A percentile compares a stretch with the other conserved stretches of the same genome.
phyloP scores from a whole-genome alignment of 1,140 invertebrate species.

The Cherax destructor region DNA sequence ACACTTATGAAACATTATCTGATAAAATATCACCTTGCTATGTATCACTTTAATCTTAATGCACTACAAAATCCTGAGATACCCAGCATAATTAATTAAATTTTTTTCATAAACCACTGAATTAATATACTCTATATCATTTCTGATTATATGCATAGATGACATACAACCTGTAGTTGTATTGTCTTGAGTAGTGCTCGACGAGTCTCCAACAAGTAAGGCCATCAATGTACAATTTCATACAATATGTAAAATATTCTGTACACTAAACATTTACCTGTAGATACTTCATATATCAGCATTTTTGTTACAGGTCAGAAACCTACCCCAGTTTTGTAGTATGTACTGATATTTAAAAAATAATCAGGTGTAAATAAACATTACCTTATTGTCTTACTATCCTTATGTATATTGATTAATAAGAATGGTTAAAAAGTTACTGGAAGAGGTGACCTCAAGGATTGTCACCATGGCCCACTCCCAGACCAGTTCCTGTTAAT shows the following conservation, averaged over 20 bases:
- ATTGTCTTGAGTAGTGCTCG: neutral
- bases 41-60: no score
- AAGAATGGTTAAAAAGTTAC: neutral
- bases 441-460: neutral
- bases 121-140: no score
- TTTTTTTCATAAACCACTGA: no score
- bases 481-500: no score
- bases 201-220: neutral
- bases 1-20: no score
- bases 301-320: neutral
- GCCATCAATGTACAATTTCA: conserved; percentile 14
- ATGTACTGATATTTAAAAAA: neutral
- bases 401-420: neutral
- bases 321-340: neutral
- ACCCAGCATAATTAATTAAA: no score
- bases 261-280: neutral
- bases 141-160: no score
- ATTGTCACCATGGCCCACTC: no score
- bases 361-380: neutral
- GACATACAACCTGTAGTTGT: neutral
- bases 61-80: no score
- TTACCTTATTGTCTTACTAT: neutral
- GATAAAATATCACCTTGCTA: no score
- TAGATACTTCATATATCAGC: neutral
- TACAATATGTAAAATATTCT: conserved; percentile 4